Conservation (phyloP, 2,113 vertebrate species). For the Aleadryas rufinucha region DNA sequence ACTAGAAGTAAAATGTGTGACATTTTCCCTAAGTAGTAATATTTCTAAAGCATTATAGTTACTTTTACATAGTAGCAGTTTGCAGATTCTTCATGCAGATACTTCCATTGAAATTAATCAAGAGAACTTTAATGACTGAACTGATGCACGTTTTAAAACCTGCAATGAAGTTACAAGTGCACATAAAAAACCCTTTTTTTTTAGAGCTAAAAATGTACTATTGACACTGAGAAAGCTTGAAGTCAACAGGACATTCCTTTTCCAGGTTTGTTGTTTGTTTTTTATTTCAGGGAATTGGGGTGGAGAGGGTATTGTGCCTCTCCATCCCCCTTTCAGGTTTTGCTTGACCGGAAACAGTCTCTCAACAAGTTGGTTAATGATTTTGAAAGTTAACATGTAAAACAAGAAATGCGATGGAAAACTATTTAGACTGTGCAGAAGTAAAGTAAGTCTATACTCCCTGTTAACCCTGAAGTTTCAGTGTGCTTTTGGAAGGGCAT, state of each 20-base stretch:
- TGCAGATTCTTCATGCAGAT: background rate
- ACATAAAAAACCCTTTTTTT: fast-evolving
- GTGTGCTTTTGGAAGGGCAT: background rate
- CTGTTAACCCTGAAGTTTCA: background rate
- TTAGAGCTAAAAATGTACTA: background rate
- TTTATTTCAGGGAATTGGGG: background rate
- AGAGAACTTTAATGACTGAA: background rate
- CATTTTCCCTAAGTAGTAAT: background rate
- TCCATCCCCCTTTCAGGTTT: background rate
- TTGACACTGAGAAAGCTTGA: background rate
- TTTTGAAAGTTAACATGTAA: background rate
- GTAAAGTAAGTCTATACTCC: background rate
- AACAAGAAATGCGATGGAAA: background rate
- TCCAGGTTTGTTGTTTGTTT: background rate
- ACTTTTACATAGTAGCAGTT: background rate
- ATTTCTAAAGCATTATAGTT: background rate
- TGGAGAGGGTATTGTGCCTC: background rate
- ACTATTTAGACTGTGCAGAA: background rate
- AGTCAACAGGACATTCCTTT: background rate
- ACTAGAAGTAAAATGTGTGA: background rate
- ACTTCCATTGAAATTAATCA: background rate
- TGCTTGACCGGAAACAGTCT: background rate
- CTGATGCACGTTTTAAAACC: background rate
- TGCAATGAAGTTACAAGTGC: background rate
- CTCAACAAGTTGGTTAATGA: background rate